Evolutionary conservation across 2,797 vertebrate genomes (phyloP).

Genomic region (Vipera ursinii): DNA sequence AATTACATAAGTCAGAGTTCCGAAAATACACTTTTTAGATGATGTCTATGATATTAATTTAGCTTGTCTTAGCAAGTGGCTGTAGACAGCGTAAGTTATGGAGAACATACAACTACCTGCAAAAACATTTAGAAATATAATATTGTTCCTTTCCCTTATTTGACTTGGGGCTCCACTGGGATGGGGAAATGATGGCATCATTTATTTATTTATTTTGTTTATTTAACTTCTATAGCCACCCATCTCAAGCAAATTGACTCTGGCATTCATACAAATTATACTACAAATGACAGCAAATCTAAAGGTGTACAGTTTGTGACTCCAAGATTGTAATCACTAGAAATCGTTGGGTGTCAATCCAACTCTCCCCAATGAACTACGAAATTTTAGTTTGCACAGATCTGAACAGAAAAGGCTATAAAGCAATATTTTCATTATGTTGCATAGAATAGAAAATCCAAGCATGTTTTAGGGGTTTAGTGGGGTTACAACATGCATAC

Average conservation of each 20-base stretch:
- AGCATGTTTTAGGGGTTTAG: not conserved
- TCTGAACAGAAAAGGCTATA: not conserved
- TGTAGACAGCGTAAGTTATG: not conserved
- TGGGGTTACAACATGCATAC: not conserved
- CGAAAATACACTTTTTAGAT: not conserved
- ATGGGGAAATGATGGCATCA: not conserved
- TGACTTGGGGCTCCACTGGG: not conserved
- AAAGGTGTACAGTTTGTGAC: not conserved
- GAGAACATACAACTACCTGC: no score
- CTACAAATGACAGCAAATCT: not conserved
- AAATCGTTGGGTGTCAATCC: not conserved
- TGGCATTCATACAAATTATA: not conserved
- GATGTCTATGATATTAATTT: not conserved
- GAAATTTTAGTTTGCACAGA: not conserved
- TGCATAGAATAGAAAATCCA: not conserved
- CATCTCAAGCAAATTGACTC: not conserved
- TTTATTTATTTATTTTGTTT: not conserved
- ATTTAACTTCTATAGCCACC: not conserved
- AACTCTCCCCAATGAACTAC: not conserved
- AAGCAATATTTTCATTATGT: not conserved
- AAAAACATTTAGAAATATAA: not conserved
- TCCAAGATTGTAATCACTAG: not conserved
- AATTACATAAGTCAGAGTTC: not conserved
- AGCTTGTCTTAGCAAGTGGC: not conserved
- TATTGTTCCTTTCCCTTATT: not conserved